phyloP scores from a whole-genome alignment of 2,113 vertebrate genomes.

The Lota lota region DNA sequence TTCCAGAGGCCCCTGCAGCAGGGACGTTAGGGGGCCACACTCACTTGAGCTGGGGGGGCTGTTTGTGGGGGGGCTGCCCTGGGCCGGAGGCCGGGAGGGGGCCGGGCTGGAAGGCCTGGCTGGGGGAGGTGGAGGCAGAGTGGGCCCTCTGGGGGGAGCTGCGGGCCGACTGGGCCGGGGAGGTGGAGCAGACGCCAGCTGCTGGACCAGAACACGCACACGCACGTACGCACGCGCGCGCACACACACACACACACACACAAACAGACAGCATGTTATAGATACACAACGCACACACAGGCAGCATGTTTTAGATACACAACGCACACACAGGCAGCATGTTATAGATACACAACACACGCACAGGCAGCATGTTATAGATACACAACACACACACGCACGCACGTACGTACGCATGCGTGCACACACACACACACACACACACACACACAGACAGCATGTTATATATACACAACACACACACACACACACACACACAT shows the following conservation, averaged over 20 bases:
- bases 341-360: too few relatives aligned
- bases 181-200: slow-evolving; percentile 84
- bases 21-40: slow-evolving; percentile 25
- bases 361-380: too few relatives aligned
- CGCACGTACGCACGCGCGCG: too few relatives aligned
- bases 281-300: too few relatives aligned
- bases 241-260: too few relatives aligned
- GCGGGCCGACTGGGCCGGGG: slow-evolving; percentile 86
- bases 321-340: too few relatives aligned
- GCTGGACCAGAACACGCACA: background rate
- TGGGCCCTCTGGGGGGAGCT: slow-evolving; percentile 90
- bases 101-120: slow-evolving; percentile 84
- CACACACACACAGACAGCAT: too few relatives aligned
- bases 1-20: background rate
- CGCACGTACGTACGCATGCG: background rate
- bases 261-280: too few relatives aligned
- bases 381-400: background rate
- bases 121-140: slow-evolving; percentile 83
- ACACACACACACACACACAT: background rate
- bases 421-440: too few relatives aligned
- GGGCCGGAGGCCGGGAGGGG: slow-evolving; percentile 73
- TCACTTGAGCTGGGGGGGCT: slow-evolving; percentile 88
- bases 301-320: too few relatives aligned
- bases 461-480: too few relatives aligned
- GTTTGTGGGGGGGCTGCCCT: slow-evolving; percentile 69